Base-by-base conservation (phyloP, 2,888 invertebrate genomes). In the Hirtodrosophila duncani region DNA sequence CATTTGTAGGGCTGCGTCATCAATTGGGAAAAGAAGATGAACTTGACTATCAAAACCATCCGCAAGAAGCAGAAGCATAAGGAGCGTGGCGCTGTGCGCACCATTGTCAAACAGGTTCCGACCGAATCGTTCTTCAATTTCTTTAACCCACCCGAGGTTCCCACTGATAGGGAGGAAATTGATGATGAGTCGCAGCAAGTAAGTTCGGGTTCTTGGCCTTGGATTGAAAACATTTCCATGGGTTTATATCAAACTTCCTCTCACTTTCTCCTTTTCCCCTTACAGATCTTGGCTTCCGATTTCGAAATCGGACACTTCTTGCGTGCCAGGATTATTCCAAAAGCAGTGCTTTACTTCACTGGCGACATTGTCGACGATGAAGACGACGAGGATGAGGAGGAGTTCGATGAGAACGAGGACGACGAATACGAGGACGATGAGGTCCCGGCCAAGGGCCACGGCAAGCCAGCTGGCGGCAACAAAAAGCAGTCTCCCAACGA, bases 101-200 rank as follows among this genome's bases (percentile, higher is more conserved):
- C 96, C n/a, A 93, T 99, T 65, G 95, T 95, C 38, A 98, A 97
- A 89, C 94, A 94, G 42, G 95, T 99, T 67, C 95, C 96, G 83
- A 96, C 95, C 48, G 98, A 99, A 87, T 99, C 98, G 0, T 99
- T 99, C 90, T 99, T 99, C 89, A 99, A 99, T 88, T 99, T 99
- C 91, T 99, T 99, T 88, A 92, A 91, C 69, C 98, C 98, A 33
- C 98, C 98, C 23, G 88, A 87, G 89, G 93, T 95, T 87, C 93
- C 95, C 24, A 95, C 95, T 58, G 95, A 94, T 86, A 84, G 84
- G 46, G 92, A 94, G 79, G 95, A 96, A 60, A 88, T 96, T 61
- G 97, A 97, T 84, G 96, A 97, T 44, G 97, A 98, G 64, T 91
- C 93, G 27, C 95, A 93, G 65, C 84, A 84, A 38, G 86, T 85